Percentiles rank a stretch among this genome's conserved stretches.
Evolutionary conservation across 1,140 invertebrate genomes (phyloP).

Genomic region (Procambarus clarkii): DNA sequence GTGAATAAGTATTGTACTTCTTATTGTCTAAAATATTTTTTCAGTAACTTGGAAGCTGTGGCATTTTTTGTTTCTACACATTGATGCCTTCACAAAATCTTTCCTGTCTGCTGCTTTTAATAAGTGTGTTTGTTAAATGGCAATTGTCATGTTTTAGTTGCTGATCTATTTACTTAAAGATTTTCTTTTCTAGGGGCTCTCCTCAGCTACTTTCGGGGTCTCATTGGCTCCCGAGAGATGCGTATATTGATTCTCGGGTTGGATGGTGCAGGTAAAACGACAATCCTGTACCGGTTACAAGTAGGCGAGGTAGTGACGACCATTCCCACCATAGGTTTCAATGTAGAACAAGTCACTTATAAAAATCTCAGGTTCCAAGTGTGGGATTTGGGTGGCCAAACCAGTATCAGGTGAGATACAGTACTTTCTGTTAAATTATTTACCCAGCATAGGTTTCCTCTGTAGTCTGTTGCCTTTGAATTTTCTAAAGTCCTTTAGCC

Average conservation of each 20-base stretch:
- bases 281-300: slow-evolving; percentile 98
- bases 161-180: background rate
- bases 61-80: no score
- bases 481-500: no score
- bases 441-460: no score
- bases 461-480: no score
- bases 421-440: no score
- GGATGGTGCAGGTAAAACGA: slow-evolving; percentile 99
- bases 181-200: slow-evolving; percentile 86
- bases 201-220: slow-evolving; percentile 94
- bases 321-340: slow-evolving; percentile 98
- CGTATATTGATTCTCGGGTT: slow-evolving; percentile 97
- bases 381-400: slow-evolving; percentile 99
- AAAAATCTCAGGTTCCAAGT: slow-evolving; percentile 98
- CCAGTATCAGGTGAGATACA: slow-evolving; percentile 85
- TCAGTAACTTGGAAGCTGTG: no score
- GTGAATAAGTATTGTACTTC: no score
- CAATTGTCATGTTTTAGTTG: no score
- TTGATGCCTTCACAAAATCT: no score
- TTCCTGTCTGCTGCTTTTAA: no score
- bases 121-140: no score
- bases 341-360: slow-evolving; percentile 97
- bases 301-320: slow-evolving; percentile 99
- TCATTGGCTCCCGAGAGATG: slow-evolving; percentile 96
- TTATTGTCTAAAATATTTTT: no score